Percentiles rank a stretch among this genome's conserved stretches.
Conservation (phyloP, 2,888 invertebrate genomes). For the Philonicus albiceps region DNA sequence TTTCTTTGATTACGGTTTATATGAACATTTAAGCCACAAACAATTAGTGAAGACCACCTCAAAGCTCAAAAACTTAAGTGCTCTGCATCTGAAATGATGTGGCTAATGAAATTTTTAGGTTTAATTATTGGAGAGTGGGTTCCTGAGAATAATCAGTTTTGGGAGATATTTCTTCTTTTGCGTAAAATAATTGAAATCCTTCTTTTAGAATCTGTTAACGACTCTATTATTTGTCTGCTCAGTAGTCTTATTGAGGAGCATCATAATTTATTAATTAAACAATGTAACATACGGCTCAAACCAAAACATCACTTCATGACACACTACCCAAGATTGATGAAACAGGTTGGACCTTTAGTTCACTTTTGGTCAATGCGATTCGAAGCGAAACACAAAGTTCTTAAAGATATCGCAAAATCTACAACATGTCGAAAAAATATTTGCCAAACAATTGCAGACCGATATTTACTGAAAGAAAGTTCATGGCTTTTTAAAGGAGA, state of each 20-base stretch:
- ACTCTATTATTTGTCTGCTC: not conserved
- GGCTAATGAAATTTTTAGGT: constrained; percentile 17
- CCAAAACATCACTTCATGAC: constrained; percentile 28
- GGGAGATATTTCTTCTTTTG: constrained; percentile 34
- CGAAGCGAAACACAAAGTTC: constrained; percentile 19
- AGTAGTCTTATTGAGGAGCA: not conserved
- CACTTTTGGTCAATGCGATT: constrained; percentile 43
- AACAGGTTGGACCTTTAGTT: constrained; percentile 44
- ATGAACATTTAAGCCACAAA: constrained; percentile 1
- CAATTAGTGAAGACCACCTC: constrained; percentile 20
- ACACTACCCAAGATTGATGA: constrained; percentile 39
- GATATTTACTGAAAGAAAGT: constrained; percentile 16
- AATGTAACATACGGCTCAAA: constrained; percentile 3
- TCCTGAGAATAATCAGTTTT: not conserved
- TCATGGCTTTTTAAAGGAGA: constrained; percentile 36
- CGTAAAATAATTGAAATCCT: constrained; percentile 45
- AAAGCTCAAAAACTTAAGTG: constrained; percentile 24
- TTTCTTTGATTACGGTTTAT: too few species aligned
- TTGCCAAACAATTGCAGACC: not conserved
- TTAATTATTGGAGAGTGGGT: constrained; percentile 40
- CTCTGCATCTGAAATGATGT: constrained; percentile 42
- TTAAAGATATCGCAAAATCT: constrained; percentile 18
- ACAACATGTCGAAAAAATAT: constrained; percentile 16
- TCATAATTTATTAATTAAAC: not conserved
- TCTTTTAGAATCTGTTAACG: not conserved